These are phyloP conservation scores for Physeter macrocephalus DNA, from an alignment of 2,113 vertebrate genomes.

Conservation along the genomic window DNA sequence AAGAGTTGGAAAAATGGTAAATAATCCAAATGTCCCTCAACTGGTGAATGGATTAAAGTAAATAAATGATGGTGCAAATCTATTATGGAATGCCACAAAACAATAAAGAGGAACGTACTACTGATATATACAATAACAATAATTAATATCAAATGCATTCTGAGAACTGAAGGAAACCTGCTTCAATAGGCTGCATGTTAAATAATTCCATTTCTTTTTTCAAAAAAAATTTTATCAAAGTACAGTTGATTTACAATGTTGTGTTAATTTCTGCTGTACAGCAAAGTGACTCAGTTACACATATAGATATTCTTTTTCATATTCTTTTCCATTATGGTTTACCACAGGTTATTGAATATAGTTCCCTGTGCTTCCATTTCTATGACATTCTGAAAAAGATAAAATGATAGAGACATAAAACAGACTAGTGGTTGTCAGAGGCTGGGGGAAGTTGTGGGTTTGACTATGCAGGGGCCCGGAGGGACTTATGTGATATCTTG, in stretches of 20 bases:
- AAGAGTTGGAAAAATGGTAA: neutral
- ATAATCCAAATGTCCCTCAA: neutral
- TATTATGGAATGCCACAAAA: neutral
- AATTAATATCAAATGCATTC: neutral
- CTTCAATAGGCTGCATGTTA: neutral
- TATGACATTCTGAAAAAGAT: neutral
- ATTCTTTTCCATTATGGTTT: neutral
- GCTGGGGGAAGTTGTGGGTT: neutral
- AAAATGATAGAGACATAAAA: neutral
- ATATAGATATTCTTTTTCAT: neutral
- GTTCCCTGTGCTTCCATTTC: neutral
- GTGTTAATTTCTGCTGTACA: neutral
- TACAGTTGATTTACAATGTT: neutral
- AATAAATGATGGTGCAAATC: neutral
- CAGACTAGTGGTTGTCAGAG: neutral
- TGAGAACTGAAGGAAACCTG: neutral
- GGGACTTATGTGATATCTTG: neutral
- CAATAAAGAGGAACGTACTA: neutral
- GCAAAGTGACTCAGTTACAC: neutral
- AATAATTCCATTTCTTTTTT: neutral
- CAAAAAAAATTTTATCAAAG: neutral
- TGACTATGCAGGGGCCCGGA: neutral
- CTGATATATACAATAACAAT: neutral
- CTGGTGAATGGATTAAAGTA: neutral
- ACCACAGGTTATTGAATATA: neutral